Percentiles rank a stretch among this genome's conserved stretches.
These are phyloP conservation scores for Paraplagusia blochii DNA, from an alignment of 2,113 vertebrate species.

Conservation along the genomic window DNA sequence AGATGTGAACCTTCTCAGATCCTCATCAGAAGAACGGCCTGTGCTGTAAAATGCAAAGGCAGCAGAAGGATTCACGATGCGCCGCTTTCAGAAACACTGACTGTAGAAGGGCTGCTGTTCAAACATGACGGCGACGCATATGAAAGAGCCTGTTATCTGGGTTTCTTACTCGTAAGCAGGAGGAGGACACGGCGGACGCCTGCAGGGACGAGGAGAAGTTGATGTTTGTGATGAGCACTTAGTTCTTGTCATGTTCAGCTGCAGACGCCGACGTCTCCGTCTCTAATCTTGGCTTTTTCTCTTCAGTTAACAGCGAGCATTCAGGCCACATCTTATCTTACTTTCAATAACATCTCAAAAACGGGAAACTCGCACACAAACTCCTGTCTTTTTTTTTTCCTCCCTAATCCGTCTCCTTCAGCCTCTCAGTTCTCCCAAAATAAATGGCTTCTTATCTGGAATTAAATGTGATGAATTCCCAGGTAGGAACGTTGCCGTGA, in stretches of 20 bases:
- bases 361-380: conserved; percentile 1
- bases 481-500: no score
- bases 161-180: conserved; percentile 30
- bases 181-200: conserved; percentile 5
- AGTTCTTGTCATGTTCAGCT: conserved; percentile 18
- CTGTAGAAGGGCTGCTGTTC: conserved; percentile 17
- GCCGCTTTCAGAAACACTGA: conserved; percentile 27
- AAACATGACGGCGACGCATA: no score
- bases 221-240: conserved; percentile 25
- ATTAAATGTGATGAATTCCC: no score
- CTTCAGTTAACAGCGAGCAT: conserved; percentile 25
- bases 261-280: conserved; percentile 4
- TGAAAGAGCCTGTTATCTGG: conserved; percentile 34
- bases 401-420: conserved; percentile 38
- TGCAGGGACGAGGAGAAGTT: conserved; percentile 13
- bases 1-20: no score
- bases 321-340: conserved; percentile 21
- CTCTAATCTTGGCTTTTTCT: conserved; percentile 31
- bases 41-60: conserved; percentile 26
- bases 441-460: conserved; percentile 37
- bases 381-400: conserved; percentile 31
- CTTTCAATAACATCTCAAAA: conserved; percentile 40
- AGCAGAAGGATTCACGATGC: conserved; percentile 26
- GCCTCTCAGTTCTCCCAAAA: conserved; percentile 42
- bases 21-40: neutral